phyloP scores from a whole-genome alignment of 30 jellyfish, hydroid and myxozoan species.

The Aurelia aurita region DNA sequence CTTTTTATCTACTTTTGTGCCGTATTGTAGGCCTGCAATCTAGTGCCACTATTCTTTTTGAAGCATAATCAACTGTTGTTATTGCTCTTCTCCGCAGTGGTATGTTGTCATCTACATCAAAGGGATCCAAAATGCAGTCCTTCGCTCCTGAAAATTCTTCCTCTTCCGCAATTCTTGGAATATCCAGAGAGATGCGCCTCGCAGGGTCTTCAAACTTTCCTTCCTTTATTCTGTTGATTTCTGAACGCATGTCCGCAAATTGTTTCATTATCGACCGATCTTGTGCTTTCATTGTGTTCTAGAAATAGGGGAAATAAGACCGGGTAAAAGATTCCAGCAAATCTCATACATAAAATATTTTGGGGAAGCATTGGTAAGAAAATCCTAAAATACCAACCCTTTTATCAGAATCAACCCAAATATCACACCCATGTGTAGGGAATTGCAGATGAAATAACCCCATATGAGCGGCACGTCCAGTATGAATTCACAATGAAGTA shows the following conservation, averaged over 20 bases:
- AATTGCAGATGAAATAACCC: too few species aligned
- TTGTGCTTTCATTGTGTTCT: constrained; percentile 40
- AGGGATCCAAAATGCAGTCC: constrained; percentile 56
- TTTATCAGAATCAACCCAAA: too few species aligned
- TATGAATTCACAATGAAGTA: too few species aligned
- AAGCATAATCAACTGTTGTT: constrained; percentile 21
- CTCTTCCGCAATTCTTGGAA: constrained; percentile 43
- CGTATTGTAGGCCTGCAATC: too few species aligned
- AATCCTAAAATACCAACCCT: too few species aligned
- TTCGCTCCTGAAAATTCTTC: constrained; percentile 30
- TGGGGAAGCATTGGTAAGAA: background rate
- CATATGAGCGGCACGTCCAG: too few species aligned
- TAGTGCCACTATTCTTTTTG: background rate
- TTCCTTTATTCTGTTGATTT: constrained; percentile 31
- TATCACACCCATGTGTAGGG: too few species aligned
- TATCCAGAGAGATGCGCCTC: constrained; percentile 49
- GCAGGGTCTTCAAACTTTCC: background rate
- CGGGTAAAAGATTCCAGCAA: background rate
- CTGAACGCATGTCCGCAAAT: constrained; percentile 38
- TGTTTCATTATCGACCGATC: constrained; percentile 44
- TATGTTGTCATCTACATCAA: constrained; percentile 35
- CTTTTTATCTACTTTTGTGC: too few species aligned
- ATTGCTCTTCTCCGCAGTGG: constrained; percentile 59
- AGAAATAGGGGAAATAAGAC: background rate
- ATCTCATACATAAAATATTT: background rate